These are phyloP conservation scores for Distichodus sexfasciatus DNA, from an alignment of 2,797 vertebrate species.

Conservation along the genomic window DNA sequence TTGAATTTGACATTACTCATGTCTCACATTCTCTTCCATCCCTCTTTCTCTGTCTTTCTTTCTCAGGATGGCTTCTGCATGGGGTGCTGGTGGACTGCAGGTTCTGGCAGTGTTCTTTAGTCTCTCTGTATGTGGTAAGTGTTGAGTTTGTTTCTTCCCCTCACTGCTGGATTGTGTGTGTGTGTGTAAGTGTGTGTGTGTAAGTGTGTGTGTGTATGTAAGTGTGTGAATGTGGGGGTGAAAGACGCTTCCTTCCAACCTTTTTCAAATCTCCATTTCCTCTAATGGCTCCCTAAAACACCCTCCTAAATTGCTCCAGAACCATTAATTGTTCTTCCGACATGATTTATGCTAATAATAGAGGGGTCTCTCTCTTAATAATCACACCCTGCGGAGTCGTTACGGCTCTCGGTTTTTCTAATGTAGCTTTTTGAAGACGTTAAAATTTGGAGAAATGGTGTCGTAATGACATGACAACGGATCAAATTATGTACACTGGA, in stretches of 20 bases:
- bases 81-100: background rate
- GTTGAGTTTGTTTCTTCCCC: background rate
- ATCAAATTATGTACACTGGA: background rate
- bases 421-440: background rate
- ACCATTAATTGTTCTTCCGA: too few species aligned
- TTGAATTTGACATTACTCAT: background rate
- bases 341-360: too few species aligned
- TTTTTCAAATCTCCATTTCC: background rate
- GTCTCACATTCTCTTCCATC: conserved; percentile 22
- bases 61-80: conserved; percentile 40
- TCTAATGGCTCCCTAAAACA: background rate
- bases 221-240: too few species aligned
- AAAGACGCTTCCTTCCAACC: too few species aligned
- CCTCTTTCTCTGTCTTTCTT: conserved; percentile 17
- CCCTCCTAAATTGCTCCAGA: background rate
- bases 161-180: too few species aligned
- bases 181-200: too few species aligned
- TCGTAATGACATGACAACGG: background rate
- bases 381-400: background rate
- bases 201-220: too few species aligned
- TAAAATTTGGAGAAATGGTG: background rate
- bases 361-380: background rate
- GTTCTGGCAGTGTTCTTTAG: conserved; percentile 32
- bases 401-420: background rate
- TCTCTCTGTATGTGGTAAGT: conserved; percentile 43